Evolutionary conservation across 1,140 invertebrate genomes (phyloP), one percentile per base, ranked within the genome.

Genomic region (Cyclina sinensis): DNA sequence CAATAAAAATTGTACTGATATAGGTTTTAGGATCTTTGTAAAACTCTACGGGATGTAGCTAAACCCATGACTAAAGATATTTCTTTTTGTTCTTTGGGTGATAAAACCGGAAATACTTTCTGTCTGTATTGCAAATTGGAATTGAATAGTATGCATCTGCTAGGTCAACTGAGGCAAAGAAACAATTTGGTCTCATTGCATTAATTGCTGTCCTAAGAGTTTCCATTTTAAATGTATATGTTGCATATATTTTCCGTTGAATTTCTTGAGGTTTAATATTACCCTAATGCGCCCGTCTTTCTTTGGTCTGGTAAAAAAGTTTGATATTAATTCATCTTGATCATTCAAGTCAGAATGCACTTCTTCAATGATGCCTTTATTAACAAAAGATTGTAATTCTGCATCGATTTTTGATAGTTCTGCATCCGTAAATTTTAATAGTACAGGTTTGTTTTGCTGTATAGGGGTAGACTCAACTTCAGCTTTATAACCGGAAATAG

Each of bases 201-300:
- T 85, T 35, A n/a, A 90, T 85, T 32, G 81, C 74, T 27, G 57
- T 43, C 70, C 80, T 11, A 27, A 88, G 32, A 16, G 88, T 90
- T 32, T 88, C 88, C 90, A 90, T 88, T 80, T 91, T 91, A 54
- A 91, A 74, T 91, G 88, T 0, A 59, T 62, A 18, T 86, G 79
- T 16, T 79, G 39, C 18, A 89, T 37, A 59, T 65, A 35, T 14
- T 35, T 14, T 14, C 76, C 62, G 59, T 89, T 91, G 30, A 91
- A 54, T 30, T 78, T 1, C 73, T 88, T 89, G 12, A 91, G 51
- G 78, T 91, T 86, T 37, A 87, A 65, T 59, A 87, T 91, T 11
- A 91, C 21, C 59, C 83, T 43, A 54, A 54, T 16, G 39, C 46
- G 46, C 9, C 90, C 90, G 82, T 86, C 82, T 81, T 81, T 85